Conservation (phyloP, 2,888 invertebrate genomes). For the Sphecodes monilicornis region DNA sequence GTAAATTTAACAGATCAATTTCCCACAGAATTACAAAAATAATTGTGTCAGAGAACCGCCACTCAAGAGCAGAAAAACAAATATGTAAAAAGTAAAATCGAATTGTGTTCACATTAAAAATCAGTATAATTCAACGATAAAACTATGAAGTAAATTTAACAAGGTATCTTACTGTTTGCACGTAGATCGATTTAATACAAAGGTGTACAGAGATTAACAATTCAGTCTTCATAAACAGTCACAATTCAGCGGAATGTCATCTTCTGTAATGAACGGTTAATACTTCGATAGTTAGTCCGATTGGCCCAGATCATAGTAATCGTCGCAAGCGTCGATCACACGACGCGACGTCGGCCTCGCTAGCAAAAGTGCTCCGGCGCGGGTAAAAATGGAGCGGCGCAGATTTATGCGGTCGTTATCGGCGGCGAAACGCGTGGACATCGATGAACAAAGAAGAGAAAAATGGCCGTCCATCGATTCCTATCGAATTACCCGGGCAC, state of each 20-base stretch:
- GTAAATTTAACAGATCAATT: too few species aligned
- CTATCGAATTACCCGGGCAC: conserved; percentile 52
- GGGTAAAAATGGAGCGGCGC: background rate
- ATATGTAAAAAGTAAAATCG: too few species aligned
- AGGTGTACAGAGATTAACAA: background rate
- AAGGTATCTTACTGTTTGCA: too few species aligned
- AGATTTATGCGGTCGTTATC: conserved; percentile 41
- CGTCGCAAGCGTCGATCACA: background rate
- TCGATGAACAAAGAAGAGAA: conserved; percentile 41
- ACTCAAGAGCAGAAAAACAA: too few species aligned
- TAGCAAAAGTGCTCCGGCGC: background rate
- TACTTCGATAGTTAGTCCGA: background rate
- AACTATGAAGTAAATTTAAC: too few species aligned
- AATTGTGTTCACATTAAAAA: too few species aligned
- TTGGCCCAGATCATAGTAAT: background rate
- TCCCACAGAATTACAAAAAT: too few species aligned
- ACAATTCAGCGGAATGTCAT: background rate
- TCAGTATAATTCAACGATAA: too few species aligned
- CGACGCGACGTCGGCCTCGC: background rate
- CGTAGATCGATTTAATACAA: too few species aligned
- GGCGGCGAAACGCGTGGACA: conserved; percentile 32
- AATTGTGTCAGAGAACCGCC: too few species aligned
- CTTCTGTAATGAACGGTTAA: background rate
- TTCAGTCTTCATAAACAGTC: background rate
- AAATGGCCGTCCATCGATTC: conserved; percentile 53